These are phyloP conservation scores for Hirtodrosophila confusa DNA, from an alignment of 2,888 invertebrate genomes.

Conservation along the genomic window DNA sequence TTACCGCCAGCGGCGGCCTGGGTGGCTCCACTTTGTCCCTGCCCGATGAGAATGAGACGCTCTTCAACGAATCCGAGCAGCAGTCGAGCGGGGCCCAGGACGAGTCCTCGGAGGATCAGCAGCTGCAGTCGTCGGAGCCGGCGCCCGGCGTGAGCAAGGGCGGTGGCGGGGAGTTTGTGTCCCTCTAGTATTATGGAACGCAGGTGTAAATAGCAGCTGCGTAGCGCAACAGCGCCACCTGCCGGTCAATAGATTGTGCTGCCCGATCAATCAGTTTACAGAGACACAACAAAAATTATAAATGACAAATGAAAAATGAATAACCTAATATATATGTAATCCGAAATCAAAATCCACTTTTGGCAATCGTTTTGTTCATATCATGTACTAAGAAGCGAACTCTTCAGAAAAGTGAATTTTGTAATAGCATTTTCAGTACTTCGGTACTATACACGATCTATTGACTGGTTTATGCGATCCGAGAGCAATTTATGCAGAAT, in stretches of 20 bases:
- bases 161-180: slow-evolving; percentile 80
- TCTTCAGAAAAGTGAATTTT: slow-evolving; percentile 11
- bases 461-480: slow-evolving; percentile 56
- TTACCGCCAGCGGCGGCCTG: slow-evolving; percentile 90
- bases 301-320: not conserved
- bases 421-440: slow-evolving; percentile 19
- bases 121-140: slow-evolving; percentile 62
- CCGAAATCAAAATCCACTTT: slow-evolving; percentile 8
- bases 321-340: not conserved
- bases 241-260: slow-evolving; percentile 71
- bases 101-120: slow-evolving; percentile 57
- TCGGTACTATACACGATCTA: slow-evolving; percentile 65
- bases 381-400: slow-evolving; percentile 50
- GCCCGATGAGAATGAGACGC: slow-evolving; percentile 86
- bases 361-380: slow-evolving; percentile 75
- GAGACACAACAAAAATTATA: slow-evolving; percentile 1
- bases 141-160: slow-evolving; percentile 69
- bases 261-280: slow-evolving; percentile 15
- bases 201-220: slow-evolving; percentile 78
- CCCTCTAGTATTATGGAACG: slow-evolving; percentile 84
- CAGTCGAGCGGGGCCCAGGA: slow-evolving; percentile 52
- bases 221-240: slow-evolving; percentile 38
- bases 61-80: slow-evolving; percentile 80
- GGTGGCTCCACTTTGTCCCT: slow-evolving; percentile 92
- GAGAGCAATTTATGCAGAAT: slow-evolving; percentile 64